Percentiles rank a stretch among this genome's conserved stretches.
Conservation (phyloP, 2,113 vertebrate genomes). For the Syrrhaptes paradoxus region DNA sequence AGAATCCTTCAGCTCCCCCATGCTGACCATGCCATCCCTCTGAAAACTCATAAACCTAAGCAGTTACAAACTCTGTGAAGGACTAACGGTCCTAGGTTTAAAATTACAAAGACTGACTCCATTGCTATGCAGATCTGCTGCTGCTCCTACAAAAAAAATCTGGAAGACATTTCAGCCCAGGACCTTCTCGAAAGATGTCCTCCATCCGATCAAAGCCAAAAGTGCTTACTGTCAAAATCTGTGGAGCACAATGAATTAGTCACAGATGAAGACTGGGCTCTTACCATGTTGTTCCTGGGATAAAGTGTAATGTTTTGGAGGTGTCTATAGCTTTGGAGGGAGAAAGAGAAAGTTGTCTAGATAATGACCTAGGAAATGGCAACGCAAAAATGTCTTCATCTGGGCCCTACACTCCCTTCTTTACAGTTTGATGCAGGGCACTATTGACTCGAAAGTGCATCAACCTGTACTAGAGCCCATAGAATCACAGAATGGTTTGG, state of each 20-base stretch:
- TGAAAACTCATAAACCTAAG: background rate
- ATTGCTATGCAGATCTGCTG: background rate
- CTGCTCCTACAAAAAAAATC: background rate
- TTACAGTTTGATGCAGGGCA: accelerated
- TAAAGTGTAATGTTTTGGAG: background rate
- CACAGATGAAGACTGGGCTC: background rate
- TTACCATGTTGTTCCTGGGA: background rate
- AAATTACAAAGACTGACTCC: background rate
- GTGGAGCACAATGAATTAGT: background rate
- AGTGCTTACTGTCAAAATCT: background rate
- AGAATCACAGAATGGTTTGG: background rate
- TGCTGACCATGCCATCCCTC: background rate
- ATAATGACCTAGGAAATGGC: background rate
- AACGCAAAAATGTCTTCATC: background rate
- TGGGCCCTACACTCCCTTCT: background rate
- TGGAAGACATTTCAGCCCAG: background rate
- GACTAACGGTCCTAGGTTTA: background rate
- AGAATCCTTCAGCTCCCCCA: background rate
- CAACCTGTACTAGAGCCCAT: background rate
- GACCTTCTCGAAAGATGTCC: background rate
- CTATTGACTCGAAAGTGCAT: background rate
- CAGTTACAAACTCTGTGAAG: background rate
- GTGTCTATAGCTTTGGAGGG: background rate
- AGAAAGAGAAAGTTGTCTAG: background rate
- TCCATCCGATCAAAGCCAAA: background rate